Percentiles rank a stretch among this genome's conserved stretches.
Evolutionary conservation across 2,113 vertebrate genomes (phyloP).

Genomic region (Paraplagusia blochii): DNA sequence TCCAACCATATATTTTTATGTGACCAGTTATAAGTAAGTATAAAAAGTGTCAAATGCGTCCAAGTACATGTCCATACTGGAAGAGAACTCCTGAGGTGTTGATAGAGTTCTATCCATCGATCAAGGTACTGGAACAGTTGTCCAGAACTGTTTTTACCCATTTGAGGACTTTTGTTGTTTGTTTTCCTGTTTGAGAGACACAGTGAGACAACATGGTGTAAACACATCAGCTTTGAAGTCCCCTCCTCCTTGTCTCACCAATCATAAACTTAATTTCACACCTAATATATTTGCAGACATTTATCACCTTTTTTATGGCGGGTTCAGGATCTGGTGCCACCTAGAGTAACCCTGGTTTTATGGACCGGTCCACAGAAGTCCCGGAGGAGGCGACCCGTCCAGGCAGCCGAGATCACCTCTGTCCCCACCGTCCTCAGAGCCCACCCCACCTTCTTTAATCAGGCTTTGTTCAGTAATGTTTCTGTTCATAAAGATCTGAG

Average conservation of each 20-base stretch:
- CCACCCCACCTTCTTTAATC: not conserved
- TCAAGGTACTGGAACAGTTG: too few species aligned
- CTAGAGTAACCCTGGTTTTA: not conserved
- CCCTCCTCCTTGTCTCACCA: not conserved
- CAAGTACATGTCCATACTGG: too few species aligned
- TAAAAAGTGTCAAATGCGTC: too few species aligned
- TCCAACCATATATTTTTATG: too few species aligned
- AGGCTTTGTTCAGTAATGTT: too few species aligned
- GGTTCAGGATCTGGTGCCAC: not conserved
- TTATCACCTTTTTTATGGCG: not conserved
- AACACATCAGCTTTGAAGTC: conserved; percentile 8
- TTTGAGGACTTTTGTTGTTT: too few species aligned
- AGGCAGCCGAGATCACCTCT: not conserved
- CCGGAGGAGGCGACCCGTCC: too few species aligned
- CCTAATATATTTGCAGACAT: not conserved
- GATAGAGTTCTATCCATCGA: too few species aligned
- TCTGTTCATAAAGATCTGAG: not conserved
- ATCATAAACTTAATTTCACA: conserved; percentile 10
- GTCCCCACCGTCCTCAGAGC: not conserved
- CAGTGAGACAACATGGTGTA: not conserved
- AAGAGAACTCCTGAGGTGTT: too few species aligned
- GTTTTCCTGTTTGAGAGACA: not conserved
- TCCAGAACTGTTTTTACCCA: too few species aligned
- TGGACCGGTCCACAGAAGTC: not conserved
- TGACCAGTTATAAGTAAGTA: too few species aligned